Conservation (phyloP, 92 coral and sea anemone species). For the Phenganax marumi region DNA sequence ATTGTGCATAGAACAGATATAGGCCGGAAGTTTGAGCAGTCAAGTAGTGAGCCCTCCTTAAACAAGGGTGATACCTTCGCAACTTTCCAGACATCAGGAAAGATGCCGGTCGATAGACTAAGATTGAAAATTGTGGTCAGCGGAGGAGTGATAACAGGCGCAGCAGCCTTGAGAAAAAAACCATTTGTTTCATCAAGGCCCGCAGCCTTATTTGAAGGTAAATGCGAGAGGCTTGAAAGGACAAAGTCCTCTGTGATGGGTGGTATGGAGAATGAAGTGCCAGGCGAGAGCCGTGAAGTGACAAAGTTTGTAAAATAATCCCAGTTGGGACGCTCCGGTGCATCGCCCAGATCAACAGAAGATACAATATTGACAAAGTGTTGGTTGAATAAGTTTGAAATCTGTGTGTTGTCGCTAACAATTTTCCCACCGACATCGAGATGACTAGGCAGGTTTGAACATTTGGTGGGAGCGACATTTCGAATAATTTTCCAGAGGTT, state of each 20-base stretch:
- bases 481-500: no score
- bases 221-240: slow-evolving; percentile 22
- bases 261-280: slow-evolving; percentile 49
- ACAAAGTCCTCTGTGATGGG: slow-evolving; percentile 52
- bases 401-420: no score
- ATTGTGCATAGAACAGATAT: slow-evolving; percentile 51
- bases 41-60: slow-evolving; percentile 54
- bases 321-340: no score
- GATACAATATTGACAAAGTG: no score
- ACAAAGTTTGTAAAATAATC: neutral
- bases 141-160: slow-evolving; percentile 38
- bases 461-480: no score
- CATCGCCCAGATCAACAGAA: no score
- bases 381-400: no score
- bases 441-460: no score
- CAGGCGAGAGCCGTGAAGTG: slow-evolving; percentile 29
- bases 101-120: slow-evolving; percentile 47
- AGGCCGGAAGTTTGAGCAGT: slow-evolving; percentile 52
- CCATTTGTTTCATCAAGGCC: slow-evolving; percentile 54
- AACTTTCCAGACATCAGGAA: slow-evolving; percentile 58
- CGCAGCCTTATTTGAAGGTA: slow-evolving; percentile 51
- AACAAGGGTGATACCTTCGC: slow-evolving; percentile 58
- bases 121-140: slow-evolving; percentile 51
- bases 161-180: slow-evolving; percentile 52
- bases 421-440: no score